Conservation (phyloP, 2,797 vertebrate species). For the Setipinna tenuifilis region DNA sequence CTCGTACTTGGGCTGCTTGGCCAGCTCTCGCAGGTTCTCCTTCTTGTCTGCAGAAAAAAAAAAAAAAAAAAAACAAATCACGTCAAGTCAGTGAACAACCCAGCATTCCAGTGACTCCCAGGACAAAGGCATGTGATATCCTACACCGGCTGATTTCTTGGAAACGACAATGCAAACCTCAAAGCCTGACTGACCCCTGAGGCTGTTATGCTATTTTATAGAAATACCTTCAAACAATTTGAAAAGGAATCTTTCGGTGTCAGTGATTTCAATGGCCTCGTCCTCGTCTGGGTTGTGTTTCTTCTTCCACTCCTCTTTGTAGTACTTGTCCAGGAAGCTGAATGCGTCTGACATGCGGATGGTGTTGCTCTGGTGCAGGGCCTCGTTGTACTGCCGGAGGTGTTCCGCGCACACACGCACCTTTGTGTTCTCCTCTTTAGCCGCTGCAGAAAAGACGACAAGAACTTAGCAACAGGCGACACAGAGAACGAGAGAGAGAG, state of each 20-base stretch:
- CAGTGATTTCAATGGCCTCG: conserved; percentile 68
- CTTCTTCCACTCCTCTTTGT: conserved; percentile 84
- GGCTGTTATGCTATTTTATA: neutral
- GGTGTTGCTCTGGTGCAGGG: conserved; percentile 88
- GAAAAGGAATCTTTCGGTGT: conserved; percentile 87
- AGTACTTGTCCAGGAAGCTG: conserved; percentile 80
- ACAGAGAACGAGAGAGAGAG: neutral
- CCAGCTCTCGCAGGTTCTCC: conserved; percentile 74
- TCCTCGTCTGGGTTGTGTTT: conserved; percentile 77
- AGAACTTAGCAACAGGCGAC: no score
- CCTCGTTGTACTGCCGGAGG: conserved; percentile 90
- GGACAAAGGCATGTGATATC: neutral
- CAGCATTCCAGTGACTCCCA: conserved; percentile 1
- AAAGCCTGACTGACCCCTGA: neutral
- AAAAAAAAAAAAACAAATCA: conserved; percentile 34
- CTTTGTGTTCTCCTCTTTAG: conserved; percentile 83
- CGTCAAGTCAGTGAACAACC: neutral
- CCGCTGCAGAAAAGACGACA: conserved; percentile 72
- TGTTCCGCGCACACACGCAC: conserved; percentile 89
- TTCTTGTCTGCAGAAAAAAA: conserved; percentile 77
- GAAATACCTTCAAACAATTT: conserved; percentile 83
- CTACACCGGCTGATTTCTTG: neutral
- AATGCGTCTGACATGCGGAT: conserved; percentile 92
- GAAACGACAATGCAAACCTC: neutral
- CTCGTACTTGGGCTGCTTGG: conserved; percentile 80